Base-by-base conservation (phyloP, 1,140 invertebrate genomes). In the Drosophila albomicans region DNA sequence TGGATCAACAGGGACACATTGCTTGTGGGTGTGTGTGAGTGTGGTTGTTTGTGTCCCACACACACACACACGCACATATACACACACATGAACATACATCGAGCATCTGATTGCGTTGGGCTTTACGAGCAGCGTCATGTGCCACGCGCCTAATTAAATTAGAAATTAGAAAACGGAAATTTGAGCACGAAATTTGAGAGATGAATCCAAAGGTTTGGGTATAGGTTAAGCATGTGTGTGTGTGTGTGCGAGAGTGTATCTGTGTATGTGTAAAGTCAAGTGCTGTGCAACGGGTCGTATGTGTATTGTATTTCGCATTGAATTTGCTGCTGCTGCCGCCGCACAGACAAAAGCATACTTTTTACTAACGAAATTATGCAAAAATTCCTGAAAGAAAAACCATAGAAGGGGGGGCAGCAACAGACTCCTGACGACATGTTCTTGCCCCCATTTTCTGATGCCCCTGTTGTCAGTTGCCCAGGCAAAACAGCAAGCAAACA, bases 111-210 rank as follows among this genome's bases (percentile, higher is more conserved):
- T 75, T 75, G 72, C 67, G 66, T 70, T 75, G 72, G 73, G 71
- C 65, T 43, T 69, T 69, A 49, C 56, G 48, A 57, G 59, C 59
- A 25, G 51, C 49, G 72, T 59, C 48, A 35, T 51, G 52, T 46
- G 84, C 65, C 76, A 77, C 63, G 79, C 73, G 80, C 77, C 84
- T 87, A 87, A 87, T 87, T 88, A 87, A 87, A 87, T 87, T 88
- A 88, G 67, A 74, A 69, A 74, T 74, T 74, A 74, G 71, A 69
- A 87, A 88, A 72, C 79, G 73, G 63, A 78, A 59, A 84, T 84
- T 80, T 75, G 69, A 67, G 77, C 77, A 79, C 51, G 32, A 56
- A 69, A 46, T 30, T 45, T 73, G 20, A 48, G 43, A 61, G 56
- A 25, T 43, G n/a, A n/a, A 41, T 16, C 15, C 15, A 13, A n/a